phyloP scores from a whole-genome alignment of 92 coral and sea anemone genomes.

The Zoanthus sansibaricus region DNA sequence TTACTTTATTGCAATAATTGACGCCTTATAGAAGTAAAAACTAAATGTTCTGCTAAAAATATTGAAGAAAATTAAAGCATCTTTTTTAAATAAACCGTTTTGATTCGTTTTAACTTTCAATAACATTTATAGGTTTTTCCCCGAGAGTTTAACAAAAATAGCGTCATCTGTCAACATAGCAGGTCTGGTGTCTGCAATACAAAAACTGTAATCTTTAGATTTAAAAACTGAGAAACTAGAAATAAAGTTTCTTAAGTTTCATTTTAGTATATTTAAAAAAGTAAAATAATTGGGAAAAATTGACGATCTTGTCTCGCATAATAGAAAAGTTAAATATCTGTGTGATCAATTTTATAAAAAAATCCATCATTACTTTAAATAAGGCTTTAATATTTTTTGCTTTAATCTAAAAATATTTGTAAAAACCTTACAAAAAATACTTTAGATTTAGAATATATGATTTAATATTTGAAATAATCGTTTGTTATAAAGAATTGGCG shows the following conservation, averaged over 20 bases:
- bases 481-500: not conserved
- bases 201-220: not conserved
- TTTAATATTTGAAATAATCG: not conserved
- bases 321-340: not conserved
- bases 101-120: not conserved
- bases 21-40: slow-evolving; percentile 30
- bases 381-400: no score
- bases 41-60: slow-evolving; percentile 19
- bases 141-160: not conserved
- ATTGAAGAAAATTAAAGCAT: not conserved
- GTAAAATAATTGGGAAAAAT: not conserved
- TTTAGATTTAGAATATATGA: no score
- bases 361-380: not conserved
- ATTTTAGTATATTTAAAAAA: not conserved
- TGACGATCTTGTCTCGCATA: not conserved
- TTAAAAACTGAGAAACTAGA: not conserved
- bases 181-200: not conserved
- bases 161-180: slow-evolving; percentile 44
- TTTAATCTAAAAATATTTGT: no score
- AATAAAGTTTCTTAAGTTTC: not conserved
- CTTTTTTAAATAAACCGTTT: not conserved
- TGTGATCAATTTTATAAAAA: not conserved
- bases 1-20: slow-evolving; percentile 62
- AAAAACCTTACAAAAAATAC: no score
- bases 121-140: not conserved